These are phyloP conservation scores for Listronotus oregonensis DNA, from an alignment of 1,140 invertebrate species.

Conservation along the genomic window DNA sequence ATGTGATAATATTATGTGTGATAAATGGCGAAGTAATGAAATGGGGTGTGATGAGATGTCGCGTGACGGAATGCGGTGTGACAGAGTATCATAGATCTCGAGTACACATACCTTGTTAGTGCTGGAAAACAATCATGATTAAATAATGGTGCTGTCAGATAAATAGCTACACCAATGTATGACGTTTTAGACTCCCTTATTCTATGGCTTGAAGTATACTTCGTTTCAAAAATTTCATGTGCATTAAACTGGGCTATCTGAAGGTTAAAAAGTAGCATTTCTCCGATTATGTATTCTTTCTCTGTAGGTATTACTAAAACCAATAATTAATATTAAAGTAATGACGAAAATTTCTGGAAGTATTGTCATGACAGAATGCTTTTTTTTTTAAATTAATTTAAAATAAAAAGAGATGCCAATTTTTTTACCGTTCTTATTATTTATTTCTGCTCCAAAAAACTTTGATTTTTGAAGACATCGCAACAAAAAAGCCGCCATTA, in stretches of 20 bases:
- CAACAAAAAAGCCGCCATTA: conserved; percentile 79
- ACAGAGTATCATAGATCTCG: no score
- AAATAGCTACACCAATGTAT: conserved; percentile 80
- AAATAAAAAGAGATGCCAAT: no score
- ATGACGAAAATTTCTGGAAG: no score
- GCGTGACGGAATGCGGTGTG: no score
- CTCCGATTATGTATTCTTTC: conserved; percentile 63
- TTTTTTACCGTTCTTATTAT: no score
- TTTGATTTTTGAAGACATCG: conserved; percentile 69
- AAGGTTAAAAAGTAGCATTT: conserved; percentile 72
- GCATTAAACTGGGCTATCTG: conserved; percentile 88
- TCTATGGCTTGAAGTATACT: conserved; percentile 55
- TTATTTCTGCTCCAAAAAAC: conserved; percentile 59
- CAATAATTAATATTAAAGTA: no score
- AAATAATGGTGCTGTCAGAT: conserved; percentile 79
- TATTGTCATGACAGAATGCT: no score
- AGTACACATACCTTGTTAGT: conserved; percentile 67
- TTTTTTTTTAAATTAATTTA: no score
- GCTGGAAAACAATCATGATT: conserved; percentile 88
- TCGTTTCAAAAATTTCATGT: conserved; percentile 83
- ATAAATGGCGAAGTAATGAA: no score
- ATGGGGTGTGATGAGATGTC: no score
- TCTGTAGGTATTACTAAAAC: conserved; percentile 56
- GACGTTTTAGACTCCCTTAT: conserved; percentile 63
- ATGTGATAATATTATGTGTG: no score